phyloP scores from a whole-genome alignment of 2,113 vertebrate genomes.

The Carollia perspicillata region DNA sequence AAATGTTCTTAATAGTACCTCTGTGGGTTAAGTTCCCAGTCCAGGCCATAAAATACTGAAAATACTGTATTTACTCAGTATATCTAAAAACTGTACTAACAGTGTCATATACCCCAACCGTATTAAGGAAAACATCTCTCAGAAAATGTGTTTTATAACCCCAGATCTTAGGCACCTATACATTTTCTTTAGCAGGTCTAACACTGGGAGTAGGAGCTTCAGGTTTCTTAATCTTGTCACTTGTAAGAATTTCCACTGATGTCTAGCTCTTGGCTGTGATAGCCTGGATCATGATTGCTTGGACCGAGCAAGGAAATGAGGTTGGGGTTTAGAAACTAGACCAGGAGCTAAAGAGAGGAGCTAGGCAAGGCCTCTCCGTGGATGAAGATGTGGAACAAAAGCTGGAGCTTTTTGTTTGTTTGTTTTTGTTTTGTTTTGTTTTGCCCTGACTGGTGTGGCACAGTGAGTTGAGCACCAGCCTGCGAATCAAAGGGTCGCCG shows the following conservation, averaged over 20 bases:
- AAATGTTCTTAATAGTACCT: background rate
- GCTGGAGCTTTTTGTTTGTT: too few species aligned
- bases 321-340: background rate
- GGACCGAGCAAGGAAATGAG: background rate
- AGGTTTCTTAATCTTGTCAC: background rate
- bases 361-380: background rate
- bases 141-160: background rate
- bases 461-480: too few species aligned
- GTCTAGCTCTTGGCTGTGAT: background rate
- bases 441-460: too few species aligned
- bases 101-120: background rate
- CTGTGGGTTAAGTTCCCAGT: background rate
- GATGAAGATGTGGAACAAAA: background rate
- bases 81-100: background rate
- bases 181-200: background rate
- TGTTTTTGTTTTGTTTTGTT: too few species aligned
- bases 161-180: accelerated
- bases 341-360: background rate
- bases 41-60: background rate
- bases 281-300: background rate
- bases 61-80: background rate
- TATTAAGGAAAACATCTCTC: background rate
- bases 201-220: background rate
- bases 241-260: background rate
- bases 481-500: too few species aligned